These are phyloP conservation scores for Trichosurus vulpecula DNA, from an alignment of 2,797 vertebrate genomes.

Conservation along the genomic window DNA sequence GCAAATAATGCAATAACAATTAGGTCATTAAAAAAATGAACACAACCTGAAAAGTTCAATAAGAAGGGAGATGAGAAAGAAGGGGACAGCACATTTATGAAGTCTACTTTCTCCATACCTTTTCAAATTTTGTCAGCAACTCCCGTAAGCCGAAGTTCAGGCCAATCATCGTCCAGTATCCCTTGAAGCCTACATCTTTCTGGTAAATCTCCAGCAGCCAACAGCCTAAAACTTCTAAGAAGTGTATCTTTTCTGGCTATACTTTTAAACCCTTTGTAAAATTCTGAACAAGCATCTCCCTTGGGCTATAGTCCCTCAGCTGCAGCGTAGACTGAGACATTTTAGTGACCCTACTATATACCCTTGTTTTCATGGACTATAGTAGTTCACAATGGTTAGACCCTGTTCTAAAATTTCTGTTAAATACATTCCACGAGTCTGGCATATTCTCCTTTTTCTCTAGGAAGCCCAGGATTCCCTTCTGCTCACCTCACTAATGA, in stretches of 20 bases:
- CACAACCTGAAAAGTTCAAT: constrained; percentile 1
- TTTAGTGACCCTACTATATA: constrained; percentile 62
- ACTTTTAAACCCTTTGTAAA: constrained; percentile 68
- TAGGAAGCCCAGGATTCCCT: constrained; percentile 70
- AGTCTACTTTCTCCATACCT: constrained; percentile 89
- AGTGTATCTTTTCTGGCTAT: constrained; percentile 75
- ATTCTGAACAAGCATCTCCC: constrained; percentile 69
- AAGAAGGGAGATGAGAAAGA: constrained; percentile 21
- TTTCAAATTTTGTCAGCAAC: constrained; percentile 93
- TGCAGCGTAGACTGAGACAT: constrained; percentile 74
- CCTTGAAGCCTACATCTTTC: constrained; percentile 85
- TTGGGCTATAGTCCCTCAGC: constrained; percentile 56
- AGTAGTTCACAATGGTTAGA: not conserved
- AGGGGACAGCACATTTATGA: constrained; percentile 12
- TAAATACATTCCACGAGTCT: constrained; percentile 78
- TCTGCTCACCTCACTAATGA: constrained; percentile 81
- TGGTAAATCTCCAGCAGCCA: constrained; percentile 78
- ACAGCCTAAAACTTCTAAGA: constrained; percentile 73
- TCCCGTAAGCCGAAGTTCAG: constrained; percentile 95
- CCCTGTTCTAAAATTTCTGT: constrained; percentile 71
- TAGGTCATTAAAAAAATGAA: not conserved
- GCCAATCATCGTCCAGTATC: constrained; percentile 92
- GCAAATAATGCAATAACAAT: constrained; percentile 6
- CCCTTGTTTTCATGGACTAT: constrained; percentile 63
- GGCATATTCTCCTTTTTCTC: constrained; percentile 69